Conservation (phyloP, 2,113 vertebrate genomes). For the Ailurus styani region DNA sequence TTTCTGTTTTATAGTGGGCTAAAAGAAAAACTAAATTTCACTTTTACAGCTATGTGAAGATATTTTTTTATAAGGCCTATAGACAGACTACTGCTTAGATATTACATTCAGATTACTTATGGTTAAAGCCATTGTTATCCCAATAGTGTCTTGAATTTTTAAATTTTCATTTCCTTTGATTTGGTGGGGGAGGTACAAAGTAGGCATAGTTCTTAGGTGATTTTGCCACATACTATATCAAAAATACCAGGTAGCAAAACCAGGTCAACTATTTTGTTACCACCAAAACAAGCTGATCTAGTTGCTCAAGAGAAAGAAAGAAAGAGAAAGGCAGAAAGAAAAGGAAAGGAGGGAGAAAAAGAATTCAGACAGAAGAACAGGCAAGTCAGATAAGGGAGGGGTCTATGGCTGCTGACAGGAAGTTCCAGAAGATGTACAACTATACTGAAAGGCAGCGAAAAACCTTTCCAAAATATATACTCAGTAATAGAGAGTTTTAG, state of each 20-base stretch:
- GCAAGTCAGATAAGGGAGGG: background rate
- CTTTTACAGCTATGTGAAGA: background rate
- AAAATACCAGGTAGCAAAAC: background rate
- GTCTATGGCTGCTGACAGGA: background rate
- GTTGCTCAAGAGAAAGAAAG: background rate
- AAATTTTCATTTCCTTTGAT: constrained; percentile 7
- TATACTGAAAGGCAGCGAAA: background rate
- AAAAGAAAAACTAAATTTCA: background rate
- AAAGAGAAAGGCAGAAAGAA: background rate
- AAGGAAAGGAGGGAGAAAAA: background rate
- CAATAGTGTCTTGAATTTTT: background rate
- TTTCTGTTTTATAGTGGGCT: background rate
- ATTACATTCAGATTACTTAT: background rate
- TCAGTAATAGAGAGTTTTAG: background rate
- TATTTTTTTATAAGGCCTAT: background rate
- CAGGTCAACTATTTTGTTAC: background rate
- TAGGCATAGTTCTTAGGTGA: background rate
- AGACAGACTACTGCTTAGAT: background rate
- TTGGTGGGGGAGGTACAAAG: background rate
- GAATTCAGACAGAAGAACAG: background rate
- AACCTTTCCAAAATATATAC: background rate
- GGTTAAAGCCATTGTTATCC: background rate
- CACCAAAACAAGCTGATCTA: background rate
- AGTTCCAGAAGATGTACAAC: background rate
- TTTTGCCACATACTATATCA: background rate